Evolutionary conservation across 2,888 invertebrate genomes (phyloP).

Genomic region (Noctua fimbriata): DNA sequence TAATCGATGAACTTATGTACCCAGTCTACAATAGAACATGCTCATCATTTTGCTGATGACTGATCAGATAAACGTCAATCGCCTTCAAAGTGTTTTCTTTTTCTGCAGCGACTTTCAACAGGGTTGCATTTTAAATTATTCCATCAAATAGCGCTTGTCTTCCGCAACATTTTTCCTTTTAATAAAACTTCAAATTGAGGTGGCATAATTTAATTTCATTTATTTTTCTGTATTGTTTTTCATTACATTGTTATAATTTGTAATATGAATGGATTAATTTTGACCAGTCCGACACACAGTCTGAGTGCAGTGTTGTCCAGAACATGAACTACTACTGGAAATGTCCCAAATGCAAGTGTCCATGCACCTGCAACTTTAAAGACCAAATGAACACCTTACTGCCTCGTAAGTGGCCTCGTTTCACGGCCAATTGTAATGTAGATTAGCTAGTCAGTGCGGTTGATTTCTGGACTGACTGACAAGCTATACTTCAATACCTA

Average conservation of each 20-base stretch:
- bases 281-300: neutral
- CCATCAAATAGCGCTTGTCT: neutral
- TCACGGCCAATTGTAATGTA: neutral
- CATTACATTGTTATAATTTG: too few relatives aligned
- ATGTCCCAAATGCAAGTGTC: neutral
- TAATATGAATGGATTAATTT: too few relatives aligned
- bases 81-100: neutral
- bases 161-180: neutral
- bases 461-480: neutral
- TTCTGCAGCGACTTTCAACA: neutral
- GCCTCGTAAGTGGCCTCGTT: too few relatives aligned
- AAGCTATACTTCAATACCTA: neutral
- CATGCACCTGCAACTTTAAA: neutral
- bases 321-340: neutral
- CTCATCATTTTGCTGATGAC: neutral
- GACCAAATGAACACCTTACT: neutral
- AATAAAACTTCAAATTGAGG: neutral
- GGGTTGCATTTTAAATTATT: neutral
- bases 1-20: slow-evolving; percentile 4
- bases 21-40: neutral
- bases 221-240: too few relatives aligned
- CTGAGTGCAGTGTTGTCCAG: neutral
- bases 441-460: neutral
- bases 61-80: neutral
- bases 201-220: too few relatives aligned